Conservation (phyloP, 2,888 invertebrate genomes). For the Drosophila borborema region DNA sequence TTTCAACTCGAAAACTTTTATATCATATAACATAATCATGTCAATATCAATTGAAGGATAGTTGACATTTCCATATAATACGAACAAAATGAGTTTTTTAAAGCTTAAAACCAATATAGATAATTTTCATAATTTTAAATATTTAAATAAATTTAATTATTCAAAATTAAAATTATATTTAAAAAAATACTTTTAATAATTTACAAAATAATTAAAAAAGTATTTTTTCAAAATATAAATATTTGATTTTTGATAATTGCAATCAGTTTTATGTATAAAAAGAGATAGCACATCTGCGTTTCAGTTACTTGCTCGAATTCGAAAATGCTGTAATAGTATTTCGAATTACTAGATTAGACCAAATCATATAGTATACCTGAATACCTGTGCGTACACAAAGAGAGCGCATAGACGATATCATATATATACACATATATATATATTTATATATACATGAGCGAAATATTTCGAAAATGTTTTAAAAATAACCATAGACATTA, state of each 20-base stretch:
- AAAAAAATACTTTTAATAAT: conserved; percentile 6
- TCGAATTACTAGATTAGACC: conserved; percentile 68
- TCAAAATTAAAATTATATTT: not conserved
- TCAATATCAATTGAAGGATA: conserved; percentile 46
- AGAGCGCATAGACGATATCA: conserved; percentile 21
- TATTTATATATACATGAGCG: conserved; percentile 47
- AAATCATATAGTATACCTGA: conserved; percentile 58
- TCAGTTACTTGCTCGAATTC: conserved; percentile 52
- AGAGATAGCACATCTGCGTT: conserved; percentile 27
- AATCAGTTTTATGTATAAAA: conserved; percentile 28
- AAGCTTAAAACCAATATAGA: not conserved
- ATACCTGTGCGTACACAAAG: conserved; percentile 67
- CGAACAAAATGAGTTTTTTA: not conserved
- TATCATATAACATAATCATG: conserved; percentile 24
- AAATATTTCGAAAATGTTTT: conserved; percentile 76
- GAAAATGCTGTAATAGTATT: conserved; percentile 58
- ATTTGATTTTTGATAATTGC: conserved; percentile 1
- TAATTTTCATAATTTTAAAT: not conserved
- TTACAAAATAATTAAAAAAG: not conserved
- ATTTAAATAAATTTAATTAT: not conserved
- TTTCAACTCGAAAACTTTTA: not conserved
- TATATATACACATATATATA: conserved; percentile 19
- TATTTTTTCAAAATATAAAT: not conserved
- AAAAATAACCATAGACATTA: conserved; percentile 73
- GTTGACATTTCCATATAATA: not conserved